phyloP scores from a whole-genome alignment of 2,888 invertebrate genomes.

The Campaea margaritaria region DNA sequence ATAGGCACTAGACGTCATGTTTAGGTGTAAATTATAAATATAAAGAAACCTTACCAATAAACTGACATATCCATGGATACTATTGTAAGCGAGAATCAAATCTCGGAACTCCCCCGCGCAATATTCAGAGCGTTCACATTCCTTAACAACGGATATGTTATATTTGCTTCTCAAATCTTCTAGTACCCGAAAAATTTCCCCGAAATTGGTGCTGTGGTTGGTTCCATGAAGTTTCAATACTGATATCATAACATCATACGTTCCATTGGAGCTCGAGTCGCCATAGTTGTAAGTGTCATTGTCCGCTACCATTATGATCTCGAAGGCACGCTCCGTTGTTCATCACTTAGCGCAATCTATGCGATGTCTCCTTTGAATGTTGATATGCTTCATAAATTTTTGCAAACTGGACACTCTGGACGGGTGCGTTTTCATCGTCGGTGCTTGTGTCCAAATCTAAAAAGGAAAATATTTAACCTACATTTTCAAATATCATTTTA shows the following conservation, averaged over 20 bases:
- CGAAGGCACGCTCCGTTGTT: conserved; percentile 51
- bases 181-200: conserved; percentile 68
- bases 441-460: conserved; percentile 26
- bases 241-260: conserved; percentile 63
- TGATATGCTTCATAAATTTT: conserved; percentile 21
- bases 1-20: too few species aligned
- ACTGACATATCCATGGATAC: conserved; percentile 93
- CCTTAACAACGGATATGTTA: conserved; percentile 71
- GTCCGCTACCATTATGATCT: conserved; percentile 67
- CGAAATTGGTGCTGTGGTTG: conserved; percentile 64
- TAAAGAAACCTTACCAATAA: conserved; percentile 86
- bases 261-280: conserved; percentile 51
- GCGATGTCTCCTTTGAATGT: conserved; percentile 24
- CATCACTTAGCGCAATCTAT: conserved; percentile 60
- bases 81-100: conserved; percentile 87
- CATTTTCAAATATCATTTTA: not conserved
- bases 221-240: conserved; percentile 64
- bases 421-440: conserved; percentile 34
- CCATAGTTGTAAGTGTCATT: conserved; percentile 58
- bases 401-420: conserved; percentile 18
- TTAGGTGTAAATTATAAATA: not conserved
- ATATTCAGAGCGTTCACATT: conserved; percentile 77
- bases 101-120: conserved; percentile 86
- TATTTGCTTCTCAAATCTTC: conserved; percentile 70
- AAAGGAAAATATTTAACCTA: conserved; percentile 22